Base-by-base conservation (phyloP, 1,140 invertebrate species). In the Calliphora vicina region DNA sequence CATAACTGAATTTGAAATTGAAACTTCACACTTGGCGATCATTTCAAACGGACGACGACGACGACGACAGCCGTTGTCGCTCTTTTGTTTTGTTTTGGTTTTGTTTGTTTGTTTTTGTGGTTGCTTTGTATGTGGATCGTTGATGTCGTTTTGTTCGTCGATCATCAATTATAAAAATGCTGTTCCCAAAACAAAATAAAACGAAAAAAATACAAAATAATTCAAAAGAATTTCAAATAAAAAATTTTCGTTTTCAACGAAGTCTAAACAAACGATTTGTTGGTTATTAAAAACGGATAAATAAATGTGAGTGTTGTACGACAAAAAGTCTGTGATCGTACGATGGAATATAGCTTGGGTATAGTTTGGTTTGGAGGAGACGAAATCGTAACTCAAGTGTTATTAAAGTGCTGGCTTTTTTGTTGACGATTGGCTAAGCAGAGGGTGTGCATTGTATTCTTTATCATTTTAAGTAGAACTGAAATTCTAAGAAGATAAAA, bases 1-100 rank as follows among this genome's bases (percentile, higher is more conserved):
- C 50, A 57, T 81, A 71, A 81, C 80, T 61, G 80, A 81, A 80
- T 20, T 26, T 35, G 29, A 76, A 76, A 29, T 35, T n/a, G 29
- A 29, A 43, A 76, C 27, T 29, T 76, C 25, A 76, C 73, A 20
- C 73, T 76, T 76, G 15, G 25, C 26, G 15, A 43, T 29, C 23
- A 35, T 35, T 35, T 2, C 15, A 73, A 25, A 73, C 71, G 27
- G 23, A 25, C 71, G 23, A 29, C 27, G n/a, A 35, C 29, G n/a
- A 42, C 27, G 15, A 76, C 27, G 73, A 43, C 73, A 15, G 12
- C n/a, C 4, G 12, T 17, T 57, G 50, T 17, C 50, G n/a, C 13
- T 17, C 4, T 2, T 57, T 57, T n/a, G 50, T 15, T 57, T 57
- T 57, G 10, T 57, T 15, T 17, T n/a, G n/a, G 13, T 57, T 15